phyloP scores from a whole-genome alignment of 2,797 vertebrate species.

The Pangasius mekongensis region DNA sequence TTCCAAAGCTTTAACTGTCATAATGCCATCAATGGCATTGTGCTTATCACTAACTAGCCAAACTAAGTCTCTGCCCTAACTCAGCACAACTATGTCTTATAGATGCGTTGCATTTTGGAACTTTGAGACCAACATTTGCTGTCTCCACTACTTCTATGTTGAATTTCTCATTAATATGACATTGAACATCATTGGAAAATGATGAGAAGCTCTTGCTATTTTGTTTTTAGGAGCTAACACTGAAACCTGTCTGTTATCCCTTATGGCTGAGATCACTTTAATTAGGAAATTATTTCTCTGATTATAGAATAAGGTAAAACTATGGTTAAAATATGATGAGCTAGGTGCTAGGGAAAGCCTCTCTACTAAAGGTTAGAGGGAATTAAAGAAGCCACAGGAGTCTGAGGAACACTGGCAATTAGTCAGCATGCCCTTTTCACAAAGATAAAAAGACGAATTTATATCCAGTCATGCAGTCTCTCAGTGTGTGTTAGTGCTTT shows the following conservation, averaged over 20 bases:
- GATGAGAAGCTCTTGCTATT: not conserved
- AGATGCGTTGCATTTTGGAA: not conserved
- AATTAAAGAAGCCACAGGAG: constrained; percentile 54
- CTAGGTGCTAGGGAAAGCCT: constrained; percentile 30
- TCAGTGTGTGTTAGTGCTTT: constrained; percentile 30
- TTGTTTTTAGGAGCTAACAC: not conserved
- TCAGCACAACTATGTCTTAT: not conserved
- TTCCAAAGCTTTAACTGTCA: not conserved
- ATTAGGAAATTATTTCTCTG: not conserved
- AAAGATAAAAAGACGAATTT: constrained; percentile 52
- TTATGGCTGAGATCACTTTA: not conserved
- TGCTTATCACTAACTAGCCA: not conserved
- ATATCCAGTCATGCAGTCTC: constrained; percentile 45
- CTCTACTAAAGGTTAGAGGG: constrained; percentile 53
- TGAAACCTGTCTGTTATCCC: not conserved
- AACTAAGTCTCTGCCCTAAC: not conserved
- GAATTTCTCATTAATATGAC: not conserved
- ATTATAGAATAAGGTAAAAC: not conserved
- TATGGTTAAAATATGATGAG: constrained; percentile 1
- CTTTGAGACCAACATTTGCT: not conserved
- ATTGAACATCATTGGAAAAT: not conserved
- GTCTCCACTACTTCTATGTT: not conserved
- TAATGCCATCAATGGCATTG: not conserved
- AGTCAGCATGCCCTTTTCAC: constrained; percentile 60
- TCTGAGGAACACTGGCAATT: constrained; percentile 54